Percentiles rank a stretch among this genome's conserved stretches.
Evolutionary conservation across 2,797 vertebrate species (phyloP).

Genomic region (Crax fasciolata): DNA sequence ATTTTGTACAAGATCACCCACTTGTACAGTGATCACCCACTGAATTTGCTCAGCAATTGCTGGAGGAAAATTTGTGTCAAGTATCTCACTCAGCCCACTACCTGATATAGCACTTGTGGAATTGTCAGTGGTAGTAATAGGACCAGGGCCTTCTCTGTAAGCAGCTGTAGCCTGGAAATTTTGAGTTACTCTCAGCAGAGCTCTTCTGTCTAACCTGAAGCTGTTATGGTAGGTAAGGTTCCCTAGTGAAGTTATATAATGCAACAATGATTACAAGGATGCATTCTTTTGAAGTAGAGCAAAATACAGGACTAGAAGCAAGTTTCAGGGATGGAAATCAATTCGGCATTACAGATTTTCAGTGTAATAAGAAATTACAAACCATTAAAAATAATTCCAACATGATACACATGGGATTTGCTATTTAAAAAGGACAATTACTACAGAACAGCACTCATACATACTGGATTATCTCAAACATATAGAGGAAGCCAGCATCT

Average conservation of each 20-base stretch:
- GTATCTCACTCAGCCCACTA: background rate
- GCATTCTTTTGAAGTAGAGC: background rate
- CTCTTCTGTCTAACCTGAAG: background rate
- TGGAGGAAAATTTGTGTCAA: background rate
- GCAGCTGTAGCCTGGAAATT: background rate
- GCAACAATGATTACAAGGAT: background rate
- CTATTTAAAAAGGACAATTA: background rate
- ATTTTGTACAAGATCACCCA: background rate
- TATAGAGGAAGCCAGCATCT: background rate
- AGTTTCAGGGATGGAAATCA: background rate
- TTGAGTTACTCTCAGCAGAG: background rate
- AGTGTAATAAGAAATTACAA: background rate
- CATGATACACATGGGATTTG: background rate
- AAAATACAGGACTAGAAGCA: constrained; percentile 30
- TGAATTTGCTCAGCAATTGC: background rate
- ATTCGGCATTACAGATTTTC: background rate
- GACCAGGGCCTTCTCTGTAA: background rate
- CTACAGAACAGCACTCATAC: background rate
- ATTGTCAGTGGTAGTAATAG: background rate
- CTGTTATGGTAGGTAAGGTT: background rate
- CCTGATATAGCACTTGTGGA: background rate
- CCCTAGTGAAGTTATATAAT: constrained; percentile 15
- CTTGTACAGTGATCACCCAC: background rate
- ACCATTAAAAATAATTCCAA: constrained; percentile 4
- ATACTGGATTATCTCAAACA: background rate